Percentiles rank a stretch among this genome's conserved stretches.
Conservation (phyloP, 2,888 invertebrate genomes). For the Baronia brevicornis region DNA sequence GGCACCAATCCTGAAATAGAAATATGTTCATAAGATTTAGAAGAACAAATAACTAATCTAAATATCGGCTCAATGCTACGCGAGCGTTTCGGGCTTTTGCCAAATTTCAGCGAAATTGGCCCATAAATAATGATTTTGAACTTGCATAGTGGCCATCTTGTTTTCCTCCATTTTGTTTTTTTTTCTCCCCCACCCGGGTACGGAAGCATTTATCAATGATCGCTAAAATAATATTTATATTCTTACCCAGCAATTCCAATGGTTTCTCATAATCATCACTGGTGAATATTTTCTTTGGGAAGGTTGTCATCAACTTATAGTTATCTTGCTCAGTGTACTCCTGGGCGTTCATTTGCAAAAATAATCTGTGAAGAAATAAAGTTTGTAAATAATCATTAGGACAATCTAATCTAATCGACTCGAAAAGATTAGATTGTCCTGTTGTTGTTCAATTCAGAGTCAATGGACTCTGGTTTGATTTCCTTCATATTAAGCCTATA, state of each 20-base stretch:
- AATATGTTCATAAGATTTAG: constrained; percentile 9
- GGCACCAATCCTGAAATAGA: constrained; percentile 84
- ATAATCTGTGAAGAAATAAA: constrained; percentile 67
- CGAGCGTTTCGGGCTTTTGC: not conserved
- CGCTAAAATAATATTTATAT: constrained; percentile 11
- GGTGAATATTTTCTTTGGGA: constrained; percentile 91
- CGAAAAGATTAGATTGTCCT: too few relatives aligned
- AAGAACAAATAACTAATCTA: constrained; percentile 1
- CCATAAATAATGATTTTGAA: too few relatives aligned
- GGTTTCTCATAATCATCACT: constrained; percentile 93
- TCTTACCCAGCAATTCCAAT: constrained; percentile 84
- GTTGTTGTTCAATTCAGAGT: too few relatives aligned
- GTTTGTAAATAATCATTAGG: not conserved
- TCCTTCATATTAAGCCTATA: too few relatives aligned
- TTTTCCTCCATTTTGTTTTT: too few relatives aligned
- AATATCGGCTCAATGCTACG: too few relatives aligned
- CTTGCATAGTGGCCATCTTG: too few relatives aligned
- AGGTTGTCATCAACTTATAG: constrained; percentile 93
- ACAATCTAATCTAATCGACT: too few relatives aligned
- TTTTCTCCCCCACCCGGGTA: too few relatives aligned
- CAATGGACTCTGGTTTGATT: too few relatives aligned
- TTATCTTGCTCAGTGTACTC: constrained; percentile 79
- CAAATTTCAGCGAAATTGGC: too few relatives aligned
- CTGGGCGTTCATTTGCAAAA: constrained; percentile 84
- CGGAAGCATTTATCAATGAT: too few relatives aligned